A percentile compares a stretch with the other conserved stretches of the same genome.
These are phyloP conservation scores for Podilymbus podiceps DNA, from an alignment of 2,113 vertebrate genomes.

Conservation along the genomic window DNA sequence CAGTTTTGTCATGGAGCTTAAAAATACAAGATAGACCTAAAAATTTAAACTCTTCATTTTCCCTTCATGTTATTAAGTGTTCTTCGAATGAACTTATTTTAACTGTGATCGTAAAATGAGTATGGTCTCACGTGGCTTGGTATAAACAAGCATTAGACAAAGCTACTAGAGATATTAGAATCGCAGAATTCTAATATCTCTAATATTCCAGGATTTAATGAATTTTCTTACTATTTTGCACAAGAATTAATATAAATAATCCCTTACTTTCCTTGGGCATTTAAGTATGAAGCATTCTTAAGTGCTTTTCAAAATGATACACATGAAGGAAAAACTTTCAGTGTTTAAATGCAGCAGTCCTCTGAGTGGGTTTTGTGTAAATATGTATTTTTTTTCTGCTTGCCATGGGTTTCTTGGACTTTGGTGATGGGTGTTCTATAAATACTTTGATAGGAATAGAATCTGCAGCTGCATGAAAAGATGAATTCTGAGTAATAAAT, in stretches of 20 bases:
- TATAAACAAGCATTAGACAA: neutral
- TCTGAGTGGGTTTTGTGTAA: neutral
- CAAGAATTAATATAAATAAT: neutral
- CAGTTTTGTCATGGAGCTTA: neutral
- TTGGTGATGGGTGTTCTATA: neutral
- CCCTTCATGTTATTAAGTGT: neutral
- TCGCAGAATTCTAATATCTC: no score
- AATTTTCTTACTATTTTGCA: neutral
- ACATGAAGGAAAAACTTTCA: neutral
- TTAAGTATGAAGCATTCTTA: neutral
- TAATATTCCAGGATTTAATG: neutral
- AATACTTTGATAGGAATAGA: constrained; percentile 10
- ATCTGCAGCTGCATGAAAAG: neutral
- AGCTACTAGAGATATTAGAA: neutral
- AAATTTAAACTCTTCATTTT: neutral
- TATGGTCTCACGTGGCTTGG: neutral
- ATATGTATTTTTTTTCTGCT: neutral
- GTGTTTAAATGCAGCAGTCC: neutral
- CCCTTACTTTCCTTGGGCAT: neutral
- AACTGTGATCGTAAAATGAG: neutral
- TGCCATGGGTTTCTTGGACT: neutral
- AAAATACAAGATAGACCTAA: neutral
- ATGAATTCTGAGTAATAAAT: neutral
- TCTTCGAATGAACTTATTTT: neutral
- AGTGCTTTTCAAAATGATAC: neutral